These are phyloP conservation scores for Meandrina meandrites DNA, from an alignment of 92 coral and sea anemone genomes.

Conservation along the genomic window DNA sequence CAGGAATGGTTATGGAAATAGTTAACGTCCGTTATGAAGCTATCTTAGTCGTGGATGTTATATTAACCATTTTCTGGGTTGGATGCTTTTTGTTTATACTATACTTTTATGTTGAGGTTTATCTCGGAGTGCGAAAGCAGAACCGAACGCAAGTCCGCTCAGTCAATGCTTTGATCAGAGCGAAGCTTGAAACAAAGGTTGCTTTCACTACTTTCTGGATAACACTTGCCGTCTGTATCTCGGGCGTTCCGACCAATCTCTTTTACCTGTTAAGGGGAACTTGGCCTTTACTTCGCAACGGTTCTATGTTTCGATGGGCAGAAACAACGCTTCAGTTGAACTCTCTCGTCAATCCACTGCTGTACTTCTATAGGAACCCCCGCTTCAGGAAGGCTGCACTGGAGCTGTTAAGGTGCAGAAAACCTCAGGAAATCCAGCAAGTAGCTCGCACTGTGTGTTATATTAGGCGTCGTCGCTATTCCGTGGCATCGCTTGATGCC, in stretches of 20 bases:
- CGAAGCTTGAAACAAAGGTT: not conserved
- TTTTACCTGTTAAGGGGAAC: not conserved
- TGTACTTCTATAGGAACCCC: slow-evolving; percentile 6
- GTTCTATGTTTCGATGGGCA: not conserved
- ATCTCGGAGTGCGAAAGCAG: too few species aligned
- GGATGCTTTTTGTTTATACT: not conserved
- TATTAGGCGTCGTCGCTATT: not conserved
- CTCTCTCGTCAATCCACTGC: too few species aligned
- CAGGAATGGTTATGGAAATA: not conserved
- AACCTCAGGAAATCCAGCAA: too few species aligned
- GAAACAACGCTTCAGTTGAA: not conserved
- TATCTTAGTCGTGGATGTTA: not conserved
- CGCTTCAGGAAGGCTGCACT: not conserved
- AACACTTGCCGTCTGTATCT: not conserved
- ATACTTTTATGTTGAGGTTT: not conserved
- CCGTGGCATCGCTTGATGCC: not conserved
- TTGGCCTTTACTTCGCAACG: not conserved
- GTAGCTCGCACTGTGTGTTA: not conserved
- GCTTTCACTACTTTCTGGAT: not conserved
- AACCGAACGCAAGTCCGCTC: too few species aligned
- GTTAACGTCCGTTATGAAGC: too few species aligned
- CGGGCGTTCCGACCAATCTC: not conserved
- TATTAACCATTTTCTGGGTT: not conserved
- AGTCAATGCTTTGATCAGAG: too few species aligned
- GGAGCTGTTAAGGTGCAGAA: not conserved